Evolutionary conservation across 2,113 vertebrate genomes (phyloP), one percentile per base, ranked within the genome.

Genomic region (Phrynosoma platyrhinos): DNA sequence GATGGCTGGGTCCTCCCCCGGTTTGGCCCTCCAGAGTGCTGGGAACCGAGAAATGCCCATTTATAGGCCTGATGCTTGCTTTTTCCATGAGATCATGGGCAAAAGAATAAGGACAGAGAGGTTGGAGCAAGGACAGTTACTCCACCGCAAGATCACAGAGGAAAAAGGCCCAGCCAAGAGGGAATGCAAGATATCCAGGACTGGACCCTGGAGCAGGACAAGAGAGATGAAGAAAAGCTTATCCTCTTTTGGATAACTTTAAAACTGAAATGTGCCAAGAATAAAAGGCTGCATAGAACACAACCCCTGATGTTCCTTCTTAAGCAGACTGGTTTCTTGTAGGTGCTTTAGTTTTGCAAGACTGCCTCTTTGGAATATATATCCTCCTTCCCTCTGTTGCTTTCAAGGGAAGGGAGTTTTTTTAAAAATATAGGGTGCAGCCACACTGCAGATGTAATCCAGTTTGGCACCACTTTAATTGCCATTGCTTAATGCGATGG

Each of bases 71-170:
- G 40, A 30, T 3, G 21, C 62, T 79, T 47, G 2, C 7, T 40
- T 85, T 85, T 88, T 75, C 88, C 90, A 89, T 91, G 90, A 91
- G 88, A 88, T 92, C 90, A 87, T 75, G 13, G 23, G 16, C 1
- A 20, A 30, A 76, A 27, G 12, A 1, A 0, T 5, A 78, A n/a
- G 27, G 40, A 10, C 13, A 9, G 6, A 23, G 62, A 62, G 76
- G 79, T 4, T 40, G 81, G 52, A 69, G 42, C 20, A 18, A 36
- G 16, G 58, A 32, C 42, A 47, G 13, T 6, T 5, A 1, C 6
- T 23, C 21, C 18, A 14, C 2, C 32, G 25, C 66, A 71, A 5
- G 76, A 42, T 64, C 78, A 40, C 23, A 58, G 32, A 9, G 32
- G 79, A 52, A 88, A 88, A 71, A 25, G 62, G 71, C 80, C 72